Evolutionary conservation across 2,888 invertebrate genomes (phyloP), one percentile per base, ranked within the genome.

Genomic region (Drosophila sordidula): DNA sequence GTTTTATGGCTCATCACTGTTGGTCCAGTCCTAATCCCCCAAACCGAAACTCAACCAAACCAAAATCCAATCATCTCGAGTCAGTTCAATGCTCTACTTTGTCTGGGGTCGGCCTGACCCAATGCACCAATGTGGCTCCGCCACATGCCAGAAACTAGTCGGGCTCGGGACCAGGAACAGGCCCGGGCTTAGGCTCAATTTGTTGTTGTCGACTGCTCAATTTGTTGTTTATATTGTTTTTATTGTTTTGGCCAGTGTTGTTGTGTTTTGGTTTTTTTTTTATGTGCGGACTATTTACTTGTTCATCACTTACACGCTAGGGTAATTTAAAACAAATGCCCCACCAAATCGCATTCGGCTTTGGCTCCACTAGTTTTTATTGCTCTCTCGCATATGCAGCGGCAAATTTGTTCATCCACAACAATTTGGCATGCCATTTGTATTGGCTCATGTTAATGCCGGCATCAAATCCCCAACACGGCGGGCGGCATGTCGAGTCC

Each of bases 301-400:
- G 86, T 78, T 87, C 83, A 84, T 84, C 89, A 89, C 89, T 89
- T 89, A 87, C 86, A 89, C 82, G 89, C 88, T 75, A 89, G 86
- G 79, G 83, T 89, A 88, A 84, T 84, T 84, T 84, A 81, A 84
- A 84, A 87, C 89, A 89, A 83, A 89, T 83, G 86, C 89, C 78
- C 71, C 81, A 77, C 89, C 89, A 84, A 83, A 87, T 87, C 89
- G 88, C 79, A 81, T 70, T 85, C 55, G 70, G 85, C 65, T 78
- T 68, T 81, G 63, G 75, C 74, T 56, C 54, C 49, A 70, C 82
- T 71, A 77, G 67, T 74, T 84, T 87, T 87, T 89, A 87, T 82
- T 74, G 44, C 61, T 50, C 42, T 16, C 29, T 71, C 55, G 51
- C 83, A 83, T 77, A 70, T 87, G 87, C 79, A 79, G 34, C 55